Conservation (phyloP, 2,797 vertebrate species). For the Zenarchopterus dispar region DNA sequence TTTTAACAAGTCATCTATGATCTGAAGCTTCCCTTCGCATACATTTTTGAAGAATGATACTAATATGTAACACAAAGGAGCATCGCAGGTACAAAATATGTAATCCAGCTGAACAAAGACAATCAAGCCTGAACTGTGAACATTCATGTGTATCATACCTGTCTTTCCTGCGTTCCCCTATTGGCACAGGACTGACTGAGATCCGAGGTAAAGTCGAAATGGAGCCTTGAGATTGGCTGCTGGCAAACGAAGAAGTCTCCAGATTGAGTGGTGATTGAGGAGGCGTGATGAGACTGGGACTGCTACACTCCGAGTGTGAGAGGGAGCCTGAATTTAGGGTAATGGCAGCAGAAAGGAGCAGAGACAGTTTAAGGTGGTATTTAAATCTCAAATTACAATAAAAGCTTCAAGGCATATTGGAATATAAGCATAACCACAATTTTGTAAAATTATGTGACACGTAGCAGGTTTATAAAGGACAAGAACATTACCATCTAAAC, state of each 20-base stretch:
- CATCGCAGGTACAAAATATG: neutral
- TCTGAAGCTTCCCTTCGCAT: too few species aligned
- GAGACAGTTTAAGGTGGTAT: neutral
- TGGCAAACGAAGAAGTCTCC: constrained; percentile 91
- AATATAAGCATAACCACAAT: too few species aligned
- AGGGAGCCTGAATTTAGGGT: constrained; percentile 84
- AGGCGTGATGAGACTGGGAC: constrained; percentile 92
- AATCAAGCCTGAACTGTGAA: neutral
- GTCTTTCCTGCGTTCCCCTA: constrained; percentile 93
- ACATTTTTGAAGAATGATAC: too few species aligned
- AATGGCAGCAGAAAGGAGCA: constrained; percentile 19
- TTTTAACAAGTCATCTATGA: too few species aligned
- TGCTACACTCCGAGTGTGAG: constrained; percentile 95
- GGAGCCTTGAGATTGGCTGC: constrained; percentile 93
- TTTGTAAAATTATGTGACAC: neutral
- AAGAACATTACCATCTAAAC: too few species aligned
- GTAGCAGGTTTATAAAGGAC: too few species aligned
- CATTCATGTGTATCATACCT: constrained; percentile 77
- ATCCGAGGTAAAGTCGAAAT: constrained; percentile 92
- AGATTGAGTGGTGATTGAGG: constrained; percentile 93
- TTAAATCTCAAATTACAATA: neutral
- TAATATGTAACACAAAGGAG: neutral
- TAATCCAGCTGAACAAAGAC: neutral
- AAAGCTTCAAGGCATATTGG: neutral
- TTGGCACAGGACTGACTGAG: constrained; percentile 89